These are phyloP conservation scores for Germaria angustata DNA, from an alignment of 2,888 invertebrate species.

Conservation along the genomic window DNA sequence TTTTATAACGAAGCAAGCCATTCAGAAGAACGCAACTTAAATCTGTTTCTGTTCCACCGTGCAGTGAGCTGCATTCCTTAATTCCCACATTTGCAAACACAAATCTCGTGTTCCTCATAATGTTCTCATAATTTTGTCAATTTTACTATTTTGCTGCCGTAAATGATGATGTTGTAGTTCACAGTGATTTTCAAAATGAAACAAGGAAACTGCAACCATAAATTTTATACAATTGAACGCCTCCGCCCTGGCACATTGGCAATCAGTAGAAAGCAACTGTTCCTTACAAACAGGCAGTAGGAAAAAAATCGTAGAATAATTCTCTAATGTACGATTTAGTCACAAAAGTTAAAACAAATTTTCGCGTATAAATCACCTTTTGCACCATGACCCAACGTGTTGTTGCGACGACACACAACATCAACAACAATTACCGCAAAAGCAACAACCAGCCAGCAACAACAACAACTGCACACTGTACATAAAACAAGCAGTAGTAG, in stretches of 20 bases:
- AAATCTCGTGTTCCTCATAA: conserved; percentile 59
- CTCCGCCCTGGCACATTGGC: conserved; percentile 60
- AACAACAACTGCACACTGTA: conserved; percentile 17
- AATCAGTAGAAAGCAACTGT: conserved; percentile 34
- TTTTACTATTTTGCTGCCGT: conserved; percentile 44
- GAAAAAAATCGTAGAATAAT: conserved; percentile 29
- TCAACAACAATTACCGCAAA: conserved; percentile 59
- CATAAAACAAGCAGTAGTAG: conserved; percentile 53
- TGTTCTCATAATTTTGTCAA: conserved; percentile 58
- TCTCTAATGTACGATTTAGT: conserved; percentile 49
- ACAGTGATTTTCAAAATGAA: conserved; percentile 35
- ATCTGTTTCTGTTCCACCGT: background rate
- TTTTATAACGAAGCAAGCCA: too few relatives aligned
- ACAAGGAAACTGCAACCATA: conserved; percentile 36
- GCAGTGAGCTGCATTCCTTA: conserved; percentile 1
- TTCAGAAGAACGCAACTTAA: too few relatives aligned
- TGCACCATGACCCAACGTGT: conserved; percentile 67
- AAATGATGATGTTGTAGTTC: conserved; percentile 55
- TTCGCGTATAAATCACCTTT: conserved; percentile 68
- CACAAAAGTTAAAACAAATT: conserved; percentile 64
- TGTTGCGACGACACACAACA: conserved; percentile 63
- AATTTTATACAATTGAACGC: conserved; percentile 56
- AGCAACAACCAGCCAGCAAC: conserved; percentile 30
- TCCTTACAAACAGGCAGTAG: background rate
- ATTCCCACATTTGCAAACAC: conserved; percentile 45